Conservation (phyloP, 2,797 vertebrate species). For the Hydrophis major region DNA sequence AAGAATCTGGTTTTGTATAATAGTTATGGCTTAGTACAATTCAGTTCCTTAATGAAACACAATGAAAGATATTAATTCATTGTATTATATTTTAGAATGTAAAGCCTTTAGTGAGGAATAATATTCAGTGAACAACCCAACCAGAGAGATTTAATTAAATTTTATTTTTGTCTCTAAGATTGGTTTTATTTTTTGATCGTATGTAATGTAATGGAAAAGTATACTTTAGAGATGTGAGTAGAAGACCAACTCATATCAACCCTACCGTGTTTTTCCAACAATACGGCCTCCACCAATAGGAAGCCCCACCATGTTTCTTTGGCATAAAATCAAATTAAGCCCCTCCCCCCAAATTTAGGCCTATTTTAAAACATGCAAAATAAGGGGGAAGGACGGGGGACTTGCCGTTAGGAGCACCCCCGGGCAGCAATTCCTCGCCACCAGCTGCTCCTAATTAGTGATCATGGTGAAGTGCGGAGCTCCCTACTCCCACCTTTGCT, state of each 20-base stretch:
- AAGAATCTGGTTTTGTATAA: constrained; percentile 21
- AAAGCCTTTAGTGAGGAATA: neutral
- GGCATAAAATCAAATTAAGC: too few relatives aligned
- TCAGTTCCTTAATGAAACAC: constrained; percentile 24
- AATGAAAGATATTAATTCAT: constrained; percentile 5
- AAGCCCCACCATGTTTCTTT: too few relatives aligned
- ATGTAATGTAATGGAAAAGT: neutral
- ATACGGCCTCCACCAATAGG: too few relatives aligned
- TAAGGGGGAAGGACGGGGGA: too few relatives aligned
- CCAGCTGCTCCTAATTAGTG: too few relatives aligned
- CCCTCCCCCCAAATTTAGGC: too few relatives aligned
- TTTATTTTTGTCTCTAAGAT: neutral
- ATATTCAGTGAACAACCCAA: neutral
- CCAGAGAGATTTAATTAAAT: constrained; percentile 3
- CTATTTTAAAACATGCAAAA: too few relatives aligned
- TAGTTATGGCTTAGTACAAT: constrained; percentile 18
- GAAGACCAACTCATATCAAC: neutral
- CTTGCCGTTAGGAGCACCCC: too few relatives aligned
- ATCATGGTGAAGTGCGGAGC: too few relatives aligned
- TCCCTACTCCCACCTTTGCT: too few relatives aligned
- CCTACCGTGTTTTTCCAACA: too few relatives aligned
- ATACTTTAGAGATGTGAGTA: neutral
- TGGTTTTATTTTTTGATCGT: neutral
- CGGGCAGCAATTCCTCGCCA: too few relatives aligned
- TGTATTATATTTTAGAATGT: neutral